These are phyloP conservation scores for Heteropelma amictum DNA, from an alignment of 2,888 invertebrate species.

Conservation along the genomic window DNA sequence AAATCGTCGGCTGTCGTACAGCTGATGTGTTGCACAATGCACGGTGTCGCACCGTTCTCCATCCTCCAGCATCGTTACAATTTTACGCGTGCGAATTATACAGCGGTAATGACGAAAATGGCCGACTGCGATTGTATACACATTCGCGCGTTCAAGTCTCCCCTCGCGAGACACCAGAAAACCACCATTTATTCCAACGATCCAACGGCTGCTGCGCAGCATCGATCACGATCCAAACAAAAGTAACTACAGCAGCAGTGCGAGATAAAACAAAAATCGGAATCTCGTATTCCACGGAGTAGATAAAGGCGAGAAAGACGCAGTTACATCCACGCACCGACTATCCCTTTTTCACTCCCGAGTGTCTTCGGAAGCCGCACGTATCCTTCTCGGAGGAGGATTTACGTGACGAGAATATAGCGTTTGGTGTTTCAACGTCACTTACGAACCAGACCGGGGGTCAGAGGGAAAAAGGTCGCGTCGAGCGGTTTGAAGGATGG, in stretches of 20 bases:
- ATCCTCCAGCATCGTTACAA: too few species aligned
- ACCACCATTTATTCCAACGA: too few species aligned
- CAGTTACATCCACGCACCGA: not conserved
- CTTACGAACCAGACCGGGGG: not conserved
- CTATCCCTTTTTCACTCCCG: not conserved
- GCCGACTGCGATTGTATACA: too few species aligned
- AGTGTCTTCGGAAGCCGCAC: slow-evolving; percentile 55
- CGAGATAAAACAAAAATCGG: slow-evolving; percentile 10
- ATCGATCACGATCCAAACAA: not conserved
- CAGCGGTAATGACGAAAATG: too few species aligned
- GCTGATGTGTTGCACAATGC: too few species aligned
- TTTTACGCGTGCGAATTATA: too few species aligned
- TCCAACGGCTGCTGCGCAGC: not conserved
- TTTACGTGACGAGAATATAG: slow-evolving; percentile 51
- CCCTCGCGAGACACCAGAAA: too few species aligned
- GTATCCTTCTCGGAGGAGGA: slow-evolving; percentile 50
- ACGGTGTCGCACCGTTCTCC: too few species aligned
- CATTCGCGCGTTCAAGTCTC: too few species aligned
- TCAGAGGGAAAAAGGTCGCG: slow-evolving; percentile 3
- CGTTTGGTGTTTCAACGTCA: slow-evolving; percentile 38
- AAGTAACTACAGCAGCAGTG: not conserved
- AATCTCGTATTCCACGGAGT: slow-evolving; percentile 46
- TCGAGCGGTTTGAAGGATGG: too few species aligned
- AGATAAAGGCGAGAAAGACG: slow-evolving; percentile 34
- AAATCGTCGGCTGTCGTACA: too few species aligned